Percentiles rank a stretch among this genome's conserved stretches.
Evolutionary conservation across 2,888 invertebrate species (phyloP).

Genomic region (Lumbricus terrestris): DNA sequence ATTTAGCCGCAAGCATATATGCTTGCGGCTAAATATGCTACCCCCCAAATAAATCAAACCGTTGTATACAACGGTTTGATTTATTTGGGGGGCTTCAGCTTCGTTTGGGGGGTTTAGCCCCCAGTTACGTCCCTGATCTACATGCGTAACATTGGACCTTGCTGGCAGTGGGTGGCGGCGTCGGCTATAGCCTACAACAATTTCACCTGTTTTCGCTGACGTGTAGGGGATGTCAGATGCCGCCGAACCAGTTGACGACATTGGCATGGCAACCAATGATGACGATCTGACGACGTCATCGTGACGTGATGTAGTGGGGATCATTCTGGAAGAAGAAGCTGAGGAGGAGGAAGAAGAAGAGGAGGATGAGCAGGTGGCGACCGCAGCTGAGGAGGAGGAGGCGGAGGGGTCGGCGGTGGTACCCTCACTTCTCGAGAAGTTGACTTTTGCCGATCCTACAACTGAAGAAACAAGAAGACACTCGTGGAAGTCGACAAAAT

Average conservation of each 20-base stretch:
- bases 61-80: no score
- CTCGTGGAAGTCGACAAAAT: background rate
- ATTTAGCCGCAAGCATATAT: no score
- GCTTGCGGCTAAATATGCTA: no score
- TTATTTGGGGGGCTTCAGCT: no score
- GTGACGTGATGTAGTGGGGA: constrained; percentile 15
- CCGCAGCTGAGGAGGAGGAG: background rate
- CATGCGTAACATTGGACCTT: no score
- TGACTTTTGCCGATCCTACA: background rate
- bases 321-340: background rate
- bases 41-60: no score
- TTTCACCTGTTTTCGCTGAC: background rate
- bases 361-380: background rate
- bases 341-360: no score
- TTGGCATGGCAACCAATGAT: background rate
- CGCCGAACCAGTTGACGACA: constrained; percentile 8
- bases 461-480: background rate
- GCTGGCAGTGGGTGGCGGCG: no score
- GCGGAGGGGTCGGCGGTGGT: background rate
- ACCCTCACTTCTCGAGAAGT: background rate
- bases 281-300: constrained; percentile 21
- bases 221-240: constrained; percentile 16
- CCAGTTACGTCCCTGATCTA: no score
- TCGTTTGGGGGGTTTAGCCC: no score
- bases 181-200: no score